A percentile compares a stretch with the other conserved stretches of the same genome.
These are phyloP conservation scores for Micropoecilia bifurca DNA, from an alignment of 2,797 vertebrate genomes.

Conservation along the genomic window DNA sequence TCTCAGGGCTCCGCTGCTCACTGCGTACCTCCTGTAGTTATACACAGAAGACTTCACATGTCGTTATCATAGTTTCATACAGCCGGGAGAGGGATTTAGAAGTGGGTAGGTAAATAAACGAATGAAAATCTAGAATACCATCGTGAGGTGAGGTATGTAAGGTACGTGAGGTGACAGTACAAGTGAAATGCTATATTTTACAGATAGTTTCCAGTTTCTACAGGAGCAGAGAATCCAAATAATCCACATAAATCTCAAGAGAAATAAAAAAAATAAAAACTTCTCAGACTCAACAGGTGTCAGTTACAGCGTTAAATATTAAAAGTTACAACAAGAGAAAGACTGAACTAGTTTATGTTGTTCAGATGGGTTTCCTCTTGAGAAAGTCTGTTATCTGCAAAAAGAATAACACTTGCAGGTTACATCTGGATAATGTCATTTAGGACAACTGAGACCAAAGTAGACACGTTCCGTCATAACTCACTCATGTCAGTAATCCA, in stretches of 20 bases:
- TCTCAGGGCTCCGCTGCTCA: conserved; percentile 54
- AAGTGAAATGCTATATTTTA: neutral
- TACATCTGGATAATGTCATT: neutral
- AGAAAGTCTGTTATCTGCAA: neutral
- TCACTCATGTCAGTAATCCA: neutral
- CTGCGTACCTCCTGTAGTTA: conserved; percentile 39
- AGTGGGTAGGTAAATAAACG: neutral
- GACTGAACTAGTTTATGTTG: neutral
- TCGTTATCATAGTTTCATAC: neutral
- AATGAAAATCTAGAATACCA: neutral
- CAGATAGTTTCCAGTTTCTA: neutral
- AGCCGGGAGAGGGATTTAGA: neutral
- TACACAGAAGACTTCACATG: neutral
- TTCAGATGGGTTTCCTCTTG: neutral
- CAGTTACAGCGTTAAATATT: neutral
- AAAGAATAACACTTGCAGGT: neutral
- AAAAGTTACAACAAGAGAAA: neutral
- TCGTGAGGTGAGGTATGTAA: neutral
- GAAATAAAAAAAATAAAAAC: neutral
- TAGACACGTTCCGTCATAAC: neutral
- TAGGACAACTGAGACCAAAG: neutral
- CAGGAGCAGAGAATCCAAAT: neutral
- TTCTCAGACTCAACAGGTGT: neutral
- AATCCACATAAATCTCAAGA: neutral
- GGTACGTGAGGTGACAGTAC: too few relatives aligned